phyloP scores from a whole-genome alignment of 1,140 invertebrate genomes.

The Holotrichia oblita region DNA sequence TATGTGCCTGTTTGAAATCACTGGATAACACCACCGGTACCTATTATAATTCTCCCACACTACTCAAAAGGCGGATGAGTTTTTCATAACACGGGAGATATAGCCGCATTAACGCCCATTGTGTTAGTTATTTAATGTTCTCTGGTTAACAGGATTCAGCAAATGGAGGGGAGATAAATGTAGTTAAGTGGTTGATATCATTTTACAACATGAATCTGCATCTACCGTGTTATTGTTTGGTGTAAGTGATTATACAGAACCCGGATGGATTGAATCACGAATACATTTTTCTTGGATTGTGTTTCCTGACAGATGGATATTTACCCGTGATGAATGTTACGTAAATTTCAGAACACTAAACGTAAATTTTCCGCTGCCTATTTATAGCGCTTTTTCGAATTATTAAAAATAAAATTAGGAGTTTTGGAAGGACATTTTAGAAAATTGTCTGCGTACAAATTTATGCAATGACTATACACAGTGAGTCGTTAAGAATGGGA shows the following conservation, averaged over 20 bases:
- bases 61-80: conserved; percentile 55
- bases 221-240: conserved; percentile 47
- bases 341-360: not conserved
- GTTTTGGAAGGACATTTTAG: too few relatives aligned
- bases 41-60: conserved; percentile 60
- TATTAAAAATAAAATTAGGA: not conserved
- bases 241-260: conserved; percentile 42
- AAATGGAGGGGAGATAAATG: conserved; percentile 48
- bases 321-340: not conserved
- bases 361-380: not conserved
- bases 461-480: too few relatives aligned
- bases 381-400: not conserved
- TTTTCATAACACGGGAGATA: conserved; percentile 56
- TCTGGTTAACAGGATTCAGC: conserved; percentile 55
- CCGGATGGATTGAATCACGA: conserved; percentile 27
- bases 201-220: conserved; percentile 52
- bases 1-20: conserved; percentile 49
- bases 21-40: conserved; percentile 51
- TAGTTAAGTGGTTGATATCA: conserved; percentile 54
- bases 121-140: conserved; percentile 59
- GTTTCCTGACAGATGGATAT: not conserved
- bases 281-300: conserved; percentile 36
- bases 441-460: too few relatives aligned
- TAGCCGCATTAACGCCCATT: conserved; percentile 58
- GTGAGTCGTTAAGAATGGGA: too few relatives aligned